Evolutionary conservation across 2,113 vertebrate genomes (phyloP), one percentile per base, ranked within the genome.

Genomic region (Meriones unguiculatus): DNA sequence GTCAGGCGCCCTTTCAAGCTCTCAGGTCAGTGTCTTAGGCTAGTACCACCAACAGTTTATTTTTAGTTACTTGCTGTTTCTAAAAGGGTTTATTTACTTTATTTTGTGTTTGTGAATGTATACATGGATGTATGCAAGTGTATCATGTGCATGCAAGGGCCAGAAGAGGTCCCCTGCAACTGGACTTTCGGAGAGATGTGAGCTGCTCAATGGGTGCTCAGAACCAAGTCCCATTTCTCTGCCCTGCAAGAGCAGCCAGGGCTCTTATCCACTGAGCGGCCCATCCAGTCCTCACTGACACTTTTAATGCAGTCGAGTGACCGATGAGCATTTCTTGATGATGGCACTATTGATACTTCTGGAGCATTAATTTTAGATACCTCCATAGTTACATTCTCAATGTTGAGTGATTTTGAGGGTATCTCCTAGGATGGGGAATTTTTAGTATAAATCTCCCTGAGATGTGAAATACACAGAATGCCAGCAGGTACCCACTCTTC

Each of bases 391-490:
- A 80, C 1, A 67, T 41, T 81, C 3, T 90, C 59, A 67, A 72
- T 86, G 57, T 88, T 88, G 87, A 89, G 67, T 82, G 17, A 94
- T 82, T 72, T 70, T 4, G 2, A n/a, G 20, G 35, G 65, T 94
- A 7, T 25, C 11, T 62, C 57, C n/a, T 5, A 77, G 62, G 32
- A 80, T 87, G n/a, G 64, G 54, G n/a, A 9, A 78, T 72, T 92
- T 91, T 89, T 24, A 90, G 46, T 73, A 2, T 87, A 77, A 46
- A 88, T 95, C 70, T 92, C 50, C 93, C 38, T 73, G 70, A 95
- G 41, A 81, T 78, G 54, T 11, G 73, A 70, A 81, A 92, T 46
- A 69, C 72, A 84, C 89, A 84, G 50, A 77, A 64, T 30, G 41
- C 32, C 46, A 77, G 2, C 22, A 38, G 24, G 52, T 50, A 5